phyloP scores from a whole-genome alignment of 2,888 invertebrate species.

The Cantharis rufa region DNA sequence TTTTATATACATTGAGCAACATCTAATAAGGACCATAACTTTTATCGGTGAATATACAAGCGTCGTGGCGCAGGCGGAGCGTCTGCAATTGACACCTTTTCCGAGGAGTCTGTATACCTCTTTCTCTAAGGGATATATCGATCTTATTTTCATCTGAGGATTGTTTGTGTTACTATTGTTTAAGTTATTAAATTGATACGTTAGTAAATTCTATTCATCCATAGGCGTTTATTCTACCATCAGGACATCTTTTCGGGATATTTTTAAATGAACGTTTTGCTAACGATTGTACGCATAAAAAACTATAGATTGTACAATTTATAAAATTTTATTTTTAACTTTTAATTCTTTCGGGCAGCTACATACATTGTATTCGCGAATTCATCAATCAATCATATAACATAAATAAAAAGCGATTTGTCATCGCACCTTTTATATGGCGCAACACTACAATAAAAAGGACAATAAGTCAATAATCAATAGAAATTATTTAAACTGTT shows the following conservation, averaged over 20 bases:
- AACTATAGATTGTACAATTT: constrained; percentile 2
- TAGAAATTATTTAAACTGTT: constrained; percentile 18
- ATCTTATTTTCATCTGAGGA: constrained; percentile 13
- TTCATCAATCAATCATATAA: constrained; percentile 20
- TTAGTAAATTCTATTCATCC: not conserved
- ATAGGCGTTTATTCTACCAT: too few species aligned
- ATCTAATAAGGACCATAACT: constrained; percentile 7
- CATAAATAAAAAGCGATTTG: constrained; percentile 30
- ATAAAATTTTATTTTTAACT: constrained; percentile 5
- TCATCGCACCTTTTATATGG: constrained; percentile 28
- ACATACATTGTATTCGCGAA: not conserved
- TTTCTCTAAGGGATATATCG: constrained; percentile 24
- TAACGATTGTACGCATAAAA: not conserved
- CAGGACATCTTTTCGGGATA: not conserved
- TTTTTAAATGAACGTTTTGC: not conserved
- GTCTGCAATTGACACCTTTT: constrained; percentile 29
- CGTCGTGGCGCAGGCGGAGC: constrained; percentile 25
- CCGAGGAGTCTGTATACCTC: constrained; percentile 19
- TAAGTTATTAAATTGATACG: not conserved
- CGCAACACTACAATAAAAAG: constrained; percentile 18
- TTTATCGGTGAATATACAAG: constrained; percentile 22
- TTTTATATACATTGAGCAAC: not conserved
- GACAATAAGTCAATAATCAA: constrained; percentile 27
- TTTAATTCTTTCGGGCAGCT: constrained; percentile 3
- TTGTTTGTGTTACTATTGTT: constrained; percentile 2